Evolutionary conservation across 2,113 vertebrate species (phyloP), one percentile per base, ranked within the genome.

Genomic region (Chionis minor): DNA sequence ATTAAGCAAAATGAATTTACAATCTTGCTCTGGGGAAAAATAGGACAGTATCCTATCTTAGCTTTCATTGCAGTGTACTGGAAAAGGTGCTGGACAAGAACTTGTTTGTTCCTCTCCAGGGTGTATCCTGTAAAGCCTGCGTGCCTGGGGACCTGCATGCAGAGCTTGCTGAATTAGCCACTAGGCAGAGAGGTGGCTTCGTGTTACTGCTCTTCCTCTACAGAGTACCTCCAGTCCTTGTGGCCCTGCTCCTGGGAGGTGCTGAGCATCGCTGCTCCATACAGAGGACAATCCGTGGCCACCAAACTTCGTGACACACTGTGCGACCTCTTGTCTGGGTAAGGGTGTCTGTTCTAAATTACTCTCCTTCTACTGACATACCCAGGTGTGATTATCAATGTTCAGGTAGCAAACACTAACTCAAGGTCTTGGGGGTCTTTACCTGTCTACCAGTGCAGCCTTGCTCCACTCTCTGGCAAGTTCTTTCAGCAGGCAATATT

Each of bases 141-240:
- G 0, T 8, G 16, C 30, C n/a, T 71, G 23, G 40, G 61, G 58
- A 10, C 38, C 32, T 51, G 65, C 1, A 2, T 16, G 8, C 40
- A 59, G 17, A 42, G 15, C 33, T 21, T 35, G 45, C 38, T 55
- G 56, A 62, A 24, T 15, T 40, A 79, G n/a, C 22, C 33, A 44
- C 8, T 8, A 35, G 13, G 8, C 0, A 0, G 27, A 28, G 38
- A 78, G 91, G 69, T 38, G 24, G 27, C 24, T 75, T 40, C 0
- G 0, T 42, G 33, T 32, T 35, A 24, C 8, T 56, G 49, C 7
- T 35, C 14, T 45, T 70, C 30, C 14, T 92, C 15, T 59, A 32
- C 35, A 6, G 20, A 40, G 21, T 2, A 14, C 17, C 40, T 49
- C 4, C 0, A 15, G 33, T 32, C 19, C 77, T 23, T 47, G 28